phyloP scores from a whole-genome alignment of 2,888 invertebrate species.

The Lithophane semibrunnea region DNA sequence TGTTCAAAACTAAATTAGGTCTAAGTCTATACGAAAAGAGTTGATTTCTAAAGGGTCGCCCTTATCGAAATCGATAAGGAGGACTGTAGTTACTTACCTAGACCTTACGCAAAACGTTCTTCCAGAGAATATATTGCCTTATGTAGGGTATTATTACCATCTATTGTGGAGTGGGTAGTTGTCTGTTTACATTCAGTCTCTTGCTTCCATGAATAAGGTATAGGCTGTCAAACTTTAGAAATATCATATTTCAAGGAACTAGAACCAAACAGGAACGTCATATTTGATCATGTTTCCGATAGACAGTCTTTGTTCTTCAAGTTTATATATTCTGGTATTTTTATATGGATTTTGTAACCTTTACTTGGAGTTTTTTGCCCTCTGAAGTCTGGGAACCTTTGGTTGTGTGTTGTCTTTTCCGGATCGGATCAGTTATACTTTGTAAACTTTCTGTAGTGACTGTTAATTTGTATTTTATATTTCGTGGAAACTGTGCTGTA shows the following conservation, averaged over 20 bases:
- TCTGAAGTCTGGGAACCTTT: neutral
- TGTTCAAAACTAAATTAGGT: no score
- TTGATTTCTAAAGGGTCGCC: no score
- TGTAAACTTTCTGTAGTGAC: neutral
- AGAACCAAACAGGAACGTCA: conserved; percentile 4
- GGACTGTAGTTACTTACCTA: no score
- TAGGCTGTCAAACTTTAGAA: conserved; percentile 17
- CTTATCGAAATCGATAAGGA: no score
- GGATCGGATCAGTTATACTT: neutral
- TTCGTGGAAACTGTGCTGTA: no score
- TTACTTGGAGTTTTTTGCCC: neutral
- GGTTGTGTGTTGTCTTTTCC: neutral
- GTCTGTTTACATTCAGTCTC: conserved; percentile 14
- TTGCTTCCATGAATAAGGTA: conserved; percentile 13
- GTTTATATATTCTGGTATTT: neutral
- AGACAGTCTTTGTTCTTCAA: conserved; percentile 9
- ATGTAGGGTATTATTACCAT: neutral
- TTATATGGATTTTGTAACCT: neutral
- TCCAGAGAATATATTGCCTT: neutral
- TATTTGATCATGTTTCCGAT: conserved; percentile 9
- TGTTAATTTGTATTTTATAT: neutral
- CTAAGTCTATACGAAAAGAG: no score
- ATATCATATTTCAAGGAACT: conserved; percentile 35
- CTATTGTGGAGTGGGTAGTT: conserved; percentile 8
- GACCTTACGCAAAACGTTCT: neutral